phyloP scores from a whole-genome alignment of 2,797 vertebrate species.

The Champsocephalus gunnari region DNA sequence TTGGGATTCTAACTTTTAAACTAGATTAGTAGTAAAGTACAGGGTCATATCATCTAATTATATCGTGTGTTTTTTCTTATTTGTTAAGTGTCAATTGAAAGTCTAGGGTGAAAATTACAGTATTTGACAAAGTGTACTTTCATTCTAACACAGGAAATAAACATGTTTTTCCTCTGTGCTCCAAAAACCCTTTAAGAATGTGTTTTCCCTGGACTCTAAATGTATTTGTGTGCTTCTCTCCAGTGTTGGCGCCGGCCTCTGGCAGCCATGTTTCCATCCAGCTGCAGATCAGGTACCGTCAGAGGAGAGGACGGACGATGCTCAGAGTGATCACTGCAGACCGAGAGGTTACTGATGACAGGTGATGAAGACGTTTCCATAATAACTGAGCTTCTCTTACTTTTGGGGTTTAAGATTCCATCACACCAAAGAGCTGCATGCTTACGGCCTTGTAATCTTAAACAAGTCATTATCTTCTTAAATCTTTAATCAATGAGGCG shows the following conservation, averaged over 20 bases:
- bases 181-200: not conserved
- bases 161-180: not conserved
- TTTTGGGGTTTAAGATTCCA: conserved; percentile 5
- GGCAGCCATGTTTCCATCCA: conserved; percentile 74
- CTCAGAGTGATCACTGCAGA: conserved; percentile 76
- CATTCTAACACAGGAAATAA: no score
- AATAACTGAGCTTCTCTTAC: conserved; percentile 10
- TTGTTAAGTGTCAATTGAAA: no score
- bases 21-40: not conserved
- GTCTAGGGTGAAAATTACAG: not conserved
- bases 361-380: conserved; percentile 60
- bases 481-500: conserved; percentile 43
- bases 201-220: no score
- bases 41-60: not conserved
- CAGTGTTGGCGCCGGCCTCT: conserved; percentile 35
- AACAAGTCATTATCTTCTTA: conserved; percentile 49
- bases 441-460: conserved; percentile 16
- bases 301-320: conserved; percentile 67
- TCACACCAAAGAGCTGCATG: not conserved
- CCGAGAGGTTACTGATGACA: conserved; percentile 75
- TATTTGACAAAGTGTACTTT: not conserved
- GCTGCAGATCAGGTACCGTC: conserved; percentile 78
- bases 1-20: no score
- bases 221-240: not conserved
- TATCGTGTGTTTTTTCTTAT: not conserved